A percentile compares a stretch with the other conserved stretches of the same genome.
phyloP scores from a whole-genome alignment of 2,797 vertebrate species.

The Glossophaga mutica region DNA sequence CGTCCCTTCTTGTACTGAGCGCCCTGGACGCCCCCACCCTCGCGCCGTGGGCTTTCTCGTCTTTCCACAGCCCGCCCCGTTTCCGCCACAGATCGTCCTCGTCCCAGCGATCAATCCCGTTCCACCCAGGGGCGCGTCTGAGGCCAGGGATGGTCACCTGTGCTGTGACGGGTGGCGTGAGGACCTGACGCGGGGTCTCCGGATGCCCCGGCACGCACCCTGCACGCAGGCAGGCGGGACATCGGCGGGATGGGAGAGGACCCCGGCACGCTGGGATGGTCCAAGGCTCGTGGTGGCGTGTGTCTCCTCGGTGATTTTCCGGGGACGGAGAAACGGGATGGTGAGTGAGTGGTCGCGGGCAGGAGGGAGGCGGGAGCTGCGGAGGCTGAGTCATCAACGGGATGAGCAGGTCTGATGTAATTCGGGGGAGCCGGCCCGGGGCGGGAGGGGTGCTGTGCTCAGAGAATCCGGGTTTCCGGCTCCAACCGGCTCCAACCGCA shows the following conservation, averaged over 20 bases:
- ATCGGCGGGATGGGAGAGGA: neutral
- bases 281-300: neutral
- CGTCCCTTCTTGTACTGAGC: neutral
- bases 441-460: no score
- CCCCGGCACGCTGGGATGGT: neutral
- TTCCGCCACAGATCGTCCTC: neutral
- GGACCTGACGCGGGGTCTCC: neutral
- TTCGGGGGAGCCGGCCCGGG: neutral
- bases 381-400: slow-evolving; percentile 62
- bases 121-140: neutral
- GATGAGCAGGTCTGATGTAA: neutral
- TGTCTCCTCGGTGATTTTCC: neutral
- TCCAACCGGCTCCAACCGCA: neutral
- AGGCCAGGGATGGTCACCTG: neutral
- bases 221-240: neutral
- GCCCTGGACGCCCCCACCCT: accelerated
- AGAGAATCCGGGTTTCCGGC: neutral
- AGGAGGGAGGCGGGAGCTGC: neutral
- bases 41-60: no score
- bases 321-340: neutral
- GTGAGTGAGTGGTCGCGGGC: neutral
- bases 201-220: neutral
- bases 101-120: neutral
- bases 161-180: neutral
- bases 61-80: neutral